Conservation (phyloP, 2,797 vertebrate species). For the Acanthurus lineatus region DNA sequence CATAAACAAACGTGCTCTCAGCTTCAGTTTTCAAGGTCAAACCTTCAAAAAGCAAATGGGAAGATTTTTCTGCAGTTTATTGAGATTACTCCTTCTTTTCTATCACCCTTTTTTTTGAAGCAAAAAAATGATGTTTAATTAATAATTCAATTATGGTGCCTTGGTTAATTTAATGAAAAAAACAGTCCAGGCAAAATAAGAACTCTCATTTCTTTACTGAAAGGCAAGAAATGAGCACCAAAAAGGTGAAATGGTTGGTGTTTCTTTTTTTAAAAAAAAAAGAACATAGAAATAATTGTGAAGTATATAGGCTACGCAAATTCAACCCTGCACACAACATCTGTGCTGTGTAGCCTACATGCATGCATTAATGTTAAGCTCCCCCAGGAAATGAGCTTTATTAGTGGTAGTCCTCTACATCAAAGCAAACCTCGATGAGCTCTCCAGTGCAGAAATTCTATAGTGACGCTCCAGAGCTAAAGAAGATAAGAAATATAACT, state of each 20-base stretch:
- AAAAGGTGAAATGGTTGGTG: no score
- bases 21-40: conserved; percentile 21
- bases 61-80: background rate
- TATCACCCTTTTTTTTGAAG: no score
- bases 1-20: conserved; percentile 3
- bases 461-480: no score
- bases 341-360: background rate
- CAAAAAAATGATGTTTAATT: conserved; percentile 9
- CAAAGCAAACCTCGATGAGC: background rate
- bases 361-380: background rate
- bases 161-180: background rate
- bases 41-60: background rate
- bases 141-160: conserved; percentile 57
- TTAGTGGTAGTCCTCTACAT: background rate
- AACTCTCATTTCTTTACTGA: background rate
- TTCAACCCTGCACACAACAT: background rate
- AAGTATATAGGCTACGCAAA: background rate
- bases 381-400: background rate
- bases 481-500: no score
- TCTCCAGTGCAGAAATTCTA: background rate
- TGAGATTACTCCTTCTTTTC: background rate
- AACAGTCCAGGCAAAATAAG: background rate
- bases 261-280: no score
- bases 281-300: no score
- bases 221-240: background rate